These are phyloP conservation scores for Entomyzon cyanotis DNA, from an alignment of 2,113 vertebrate species.

Conservation along the genomic window DNA sequence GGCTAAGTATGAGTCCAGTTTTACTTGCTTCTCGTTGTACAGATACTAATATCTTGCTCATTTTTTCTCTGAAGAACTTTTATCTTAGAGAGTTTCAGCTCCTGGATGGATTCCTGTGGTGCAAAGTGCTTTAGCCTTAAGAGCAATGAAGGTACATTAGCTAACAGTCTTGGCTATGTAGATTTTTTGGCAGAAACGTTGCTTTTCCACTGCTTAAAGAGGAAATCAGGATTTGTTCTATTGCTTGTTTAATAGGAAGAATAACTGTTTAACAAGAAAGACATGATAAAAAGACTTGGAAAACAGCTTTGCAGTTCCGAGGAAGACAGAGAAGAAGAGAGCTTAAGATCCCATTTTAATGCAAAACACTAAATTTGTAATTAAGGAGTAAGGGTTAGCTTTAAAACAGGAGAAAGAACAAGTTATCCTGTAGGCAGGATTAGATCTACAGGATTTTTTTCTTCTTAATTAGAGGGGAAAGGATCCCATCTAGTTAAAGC, in stretches of 20 bases:
- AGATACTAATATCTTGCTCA: neutral
- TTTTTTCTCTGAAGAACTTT: neutral
- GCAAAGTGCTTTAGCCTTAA: neutral
- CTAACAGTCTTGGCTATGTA: neutral
- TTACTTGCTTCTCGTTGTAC: neutral
- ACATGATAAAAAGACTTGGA: neutral
- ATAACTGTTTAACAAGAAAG: constrained; percentile 1
- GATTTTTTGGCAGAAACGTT: constrained; percentile 3
- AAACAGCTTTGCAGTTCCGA: constrained; percentile 6
- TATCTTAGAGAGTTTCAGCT: neutral
- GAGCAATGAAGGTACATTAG: neutral
- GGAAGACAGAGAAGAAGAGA: neutral
- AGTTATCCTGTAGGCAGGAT: neutral
- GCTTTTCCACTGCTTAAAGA: constrained; percentile 2
- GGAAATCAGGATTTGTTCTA: neutral
- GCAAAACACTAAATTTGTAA: neutral
- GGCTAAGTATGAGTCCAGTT: neutral
- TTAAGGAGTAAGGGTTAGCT: neutral
- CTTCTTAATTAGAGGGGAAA: neutral
- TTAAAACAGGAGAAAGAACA: neutral
- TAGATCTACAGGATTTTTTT: neutral
- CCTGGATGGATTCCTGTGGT: neutral
- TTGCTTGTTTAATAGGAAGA: constrained; percentile 13
- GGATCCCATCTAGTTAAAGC: neutral
- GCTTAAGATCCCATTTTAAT: neutral